Conservation (phyloP, 2,113 vertebrate species). For the Labeo catla region DNA sequence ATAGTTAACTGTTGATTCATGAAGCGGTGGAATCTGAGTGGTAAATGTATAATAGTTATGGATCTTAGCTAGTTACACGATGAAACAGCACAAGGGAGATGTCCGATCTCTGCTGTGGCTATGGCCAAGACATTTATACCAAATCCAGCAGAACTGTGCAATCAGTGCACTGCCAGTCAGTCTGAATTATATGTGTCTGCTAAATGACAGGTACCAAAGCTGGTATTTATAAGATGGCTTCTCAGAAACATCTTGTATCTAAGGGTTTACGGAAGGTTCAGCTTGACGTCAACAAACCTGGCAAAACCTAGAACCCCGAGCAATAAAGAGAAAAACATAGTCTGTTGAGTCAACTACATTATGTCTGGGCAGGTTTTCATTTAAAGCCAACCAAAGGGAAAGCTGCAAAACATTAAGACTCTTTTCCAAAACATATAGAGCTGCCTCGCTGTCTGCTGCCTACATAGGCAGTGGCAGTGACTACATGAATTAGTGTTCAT, state of each 20-base stretch:
- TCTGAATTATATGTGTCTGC: neutral
- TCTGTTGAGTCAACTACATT: neutral
- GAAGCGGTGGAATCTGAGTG: neutral
- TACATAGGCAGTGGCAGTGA: no score
- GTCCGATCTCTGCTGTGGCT: neutral
- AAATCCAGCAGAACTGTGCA: neutral
- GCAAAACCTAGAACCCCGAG: neutral
- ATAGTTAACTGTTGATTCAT: neutral
- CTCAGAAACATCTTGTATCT: neutral
- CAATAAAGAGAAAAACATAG: neutral
- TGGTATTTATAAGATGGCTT: neutral
- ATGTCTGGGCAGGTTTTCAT: neutral
- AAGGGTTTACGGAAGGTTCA: neutral
- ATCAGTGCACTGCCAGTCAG: neutral
- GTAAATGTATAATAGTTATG: neutral
- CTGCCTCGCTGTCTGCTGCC: neutral
- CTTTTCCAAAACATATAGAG: neutral
- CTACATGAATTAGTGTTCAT: no score
- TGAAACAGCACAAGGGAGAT: neutral
- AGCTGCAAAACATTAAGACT: neutral
- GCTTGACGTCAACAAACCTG: neutral
- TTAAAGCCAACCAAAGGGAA: neutral
- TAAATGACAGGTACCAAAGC: neutral
- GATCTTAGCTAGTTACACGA: neutral
- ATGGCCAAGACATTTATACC: neutral